Conservation (phyloP, 1,140 invertebrate genomes). For the Philaenus spumarius region DNA sequence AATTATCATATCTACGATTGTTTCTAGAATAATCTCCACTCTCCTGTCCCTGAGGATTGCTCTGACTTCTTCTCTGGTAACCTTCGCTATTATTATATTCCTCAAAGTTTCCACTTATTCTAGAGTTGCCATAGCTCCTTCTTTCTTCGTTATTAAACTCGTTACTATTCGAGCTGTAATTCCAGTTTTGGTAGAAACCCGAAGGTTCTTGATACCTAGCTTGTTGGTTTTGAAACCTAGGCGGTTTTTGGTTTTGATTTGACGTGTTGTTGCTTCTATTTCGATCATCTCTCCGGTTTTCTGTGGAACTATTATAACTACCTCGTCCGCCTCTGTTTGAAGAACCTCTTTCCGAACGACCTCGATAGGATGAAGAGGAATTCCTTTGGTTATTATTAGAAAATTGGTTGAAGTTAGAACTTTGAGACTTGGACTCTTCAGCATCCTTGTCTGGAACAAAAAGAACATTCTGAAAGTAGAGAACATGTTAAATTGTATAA, state of each 20-base stretch:
- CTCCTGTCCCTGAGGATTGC: background rate
- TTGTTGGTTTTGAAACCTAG: conserved; percentile 40
- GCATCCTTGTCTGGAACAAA: conserved; percentile 3
- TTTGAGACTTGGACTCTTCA: background rate
- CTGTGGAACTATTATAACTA: conserved; percentile 19
- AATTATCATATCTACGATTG: conserved; percentile 5
- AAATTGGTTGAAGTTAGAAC: conserved; percentile 16
- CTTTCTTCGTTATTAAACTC: conserved; percentile 4
- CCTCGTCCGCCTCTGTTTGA: conserved; percentile 30
- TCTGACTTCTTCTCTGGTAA: background rate
- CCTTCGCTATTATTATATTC: background rate
- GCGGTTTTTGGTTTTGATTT: conserved; percentile 40
- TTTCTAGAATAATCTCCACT: background rate
- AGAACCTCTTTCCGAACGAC: background rate
- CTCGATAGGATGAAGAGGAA: background rate
- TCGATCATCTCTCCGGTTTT: conserved; percentile 20
- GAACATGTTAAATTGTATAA: too few species aligned
- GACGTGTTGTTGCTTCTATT: conserved; percentile 40
- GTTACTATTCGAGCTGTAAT: background rate
- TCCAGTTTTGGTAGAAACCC: conserved; percentile 4
- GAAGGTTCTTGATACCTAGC: conserved; percentile 3
- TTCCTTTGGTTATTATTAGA: conserved; percentile 12
- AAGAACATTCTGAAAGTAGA: too few species aligned
- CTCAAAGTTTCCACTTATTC: background rate
- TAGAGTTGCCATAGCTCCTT: background rate